Base-by-base conservation (phyloP, 2,797 vertebrate species). In the Gallinago solitaria region DNA sequence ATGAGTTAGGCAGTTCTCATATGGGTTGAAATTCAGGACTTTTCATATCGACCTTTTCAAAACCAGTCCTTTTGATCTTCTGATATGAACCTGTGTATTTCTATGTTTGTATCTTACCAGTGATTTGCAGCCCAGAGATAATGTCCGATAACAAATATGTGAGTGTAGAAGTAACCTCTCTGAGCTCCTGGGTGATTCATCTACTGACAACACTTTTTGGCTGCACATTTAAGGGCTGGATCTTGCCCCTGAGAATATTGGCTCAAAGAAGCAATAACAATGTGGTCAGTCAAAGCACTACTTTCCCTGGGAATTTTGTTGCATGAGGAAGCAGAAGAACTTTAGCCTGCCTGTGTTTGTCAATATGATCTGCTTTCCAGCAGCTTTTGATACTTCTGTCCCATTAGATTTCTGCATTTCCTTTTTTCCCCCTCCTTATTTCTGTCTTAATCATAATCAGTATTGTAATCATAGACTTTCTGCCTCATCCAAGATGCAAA, bases 231-330 rank as follows among this genome's bases (percentile, higher is more conserved):
- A 69, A 95, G 76, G 79, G 80, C 78, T 91, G 83, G 75, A 92
- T 92, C 28, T 93, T 83, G 57, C 89, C 75, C 87, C 89, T 83
- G 87, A 94, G 90, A 92, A 71, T 85, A 61, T 69, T 91, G 92
- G 81, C 91, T 95, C 64, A 59, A 87, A 92, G 81, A 78, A 85
- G 73, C 61, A 95, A 63, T 91, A 92, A 95, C 86, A 85, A 61
- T 73, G n/a, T 0, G 71, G 68, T 89, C 93, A 90, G 68, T 95
- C 69, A 90, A 93, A 93, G 61, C 61, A 68, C 51, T 75, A 4
- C 73, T 85, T 95, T 85, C 68, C 82, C 60, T 95, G 83, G 81
- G 94, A 95, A 85, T 91, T 92, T 67, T 89, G 32, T 77, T 92
- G 35, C 47, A 81, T 53, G 90, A 85, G 56, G 89, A 94, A 91